These are phyloP conservation scores for Dascillus cervinus DNA, from an alignment of 2,888 invertebrate species.

Conservation along the genomic window DNA sequence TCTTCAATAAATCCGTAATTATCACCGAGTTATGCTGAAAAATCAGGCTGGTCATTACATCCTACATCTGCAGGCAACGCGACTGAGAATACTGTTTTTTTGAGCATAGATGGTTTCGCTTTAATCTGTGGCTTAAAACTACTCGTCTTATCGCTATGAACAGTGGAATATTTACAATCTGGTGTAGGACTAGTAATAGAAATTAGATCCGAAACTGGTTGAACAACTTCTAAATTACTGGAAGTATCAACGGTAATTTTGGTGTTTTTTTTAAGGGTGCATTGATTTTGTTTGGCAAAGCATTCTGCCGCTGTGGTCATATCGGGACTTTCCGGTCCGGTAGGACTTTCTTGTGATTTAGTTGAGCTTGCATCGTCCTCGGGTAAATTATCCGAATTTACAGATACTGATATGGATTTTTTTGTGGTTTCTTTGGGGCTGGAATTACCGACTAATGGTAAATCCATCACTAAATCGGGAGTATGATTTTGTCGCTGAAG, in stretches of 20 bases:
- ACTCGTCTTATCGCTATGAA: conserved; percentile 27
- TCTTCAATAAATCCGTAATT: conserved; percentile 14
- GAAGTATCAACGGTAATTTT: conserved; percentile 38
- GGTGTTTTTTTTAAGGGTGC: conserved; percentile 66
- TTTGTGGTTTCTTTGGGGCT: conserved; percentile 38
- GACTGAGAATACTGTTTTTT: conserved; percentile 53
- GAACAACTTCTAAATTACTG: conserved; percentile 26
- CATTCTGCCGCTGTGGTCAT: conserved; percentile 69
- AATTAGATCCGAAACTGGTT: conserved; percentile 16
- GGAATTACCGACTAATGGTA: conserved; percentile 52
- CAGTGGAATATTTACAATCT: conserved; percentile 26
- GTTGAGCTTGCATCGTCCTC: conserved; percentile 27
- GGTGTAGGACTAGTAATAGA: conserved; percentile 31
- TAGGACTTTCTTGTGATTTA: conserved; percentile 27
- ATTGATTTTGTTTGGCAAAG: conserved; percentile 72
- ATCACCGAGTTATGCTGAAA: conserved; percentile 13
- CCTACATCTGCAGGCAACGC: conserved; percentile 36
- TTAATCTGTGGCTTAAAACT: conserved; percentile 67
- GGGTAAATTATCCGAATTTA: conserved; percentile 33
- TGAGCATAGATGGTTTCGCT: conserved; percentile 73
- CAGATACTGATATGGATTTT: conserved; percentile 30
- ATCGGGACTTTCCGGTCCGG: conserved; percentile 51
- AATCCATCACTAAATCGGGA: conserved; percentile 77
- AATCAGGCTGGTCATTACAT: conserved; percentile 16
- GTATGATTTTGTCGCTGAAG: conserved; percentile 49